Evolutionary conservation across 2,113 vertebrate species (phyloP).

Genomic region (Platycercus adscitus): DNA sequence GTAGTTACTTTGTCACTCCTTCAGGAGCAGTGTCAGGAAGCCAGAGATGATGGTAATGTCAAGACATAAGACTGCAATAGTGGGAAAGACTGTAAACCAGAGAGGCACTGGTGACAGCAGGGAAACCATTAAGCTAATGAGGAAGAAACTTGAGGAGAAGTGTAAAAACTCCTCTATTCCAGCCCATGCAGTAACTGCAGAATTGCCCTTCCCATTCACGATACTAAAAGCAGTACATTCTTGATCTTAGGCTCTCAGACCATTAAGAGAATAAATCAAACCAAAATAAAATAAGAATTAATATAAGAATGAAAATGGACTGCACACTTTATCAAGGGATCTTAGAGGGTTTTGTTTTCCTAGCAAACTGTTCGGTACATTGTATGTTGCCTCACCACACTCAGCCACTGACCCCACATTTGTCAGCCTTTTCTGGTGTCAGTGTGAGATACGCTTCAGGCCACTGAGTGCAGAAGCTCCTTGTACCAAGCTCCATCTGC

Average conservation of each 20-base stretch:
- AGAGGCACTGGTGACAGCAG: background rate
- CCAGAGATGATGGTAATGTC: background rate
- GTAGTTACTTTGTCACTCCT: background rate
- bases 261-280: background rate
- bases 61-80: background rate
- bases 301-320: background rate
- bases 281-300: background rate
- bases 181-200: background rate
- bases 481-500: background rate
- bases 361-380: background rate
- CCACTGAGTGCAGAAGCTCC: background rate
- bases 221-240: background rate
- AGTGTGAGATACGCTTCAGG: background rate
- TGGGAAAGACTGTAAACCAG: background rate
- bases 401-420: rapidly evolving
- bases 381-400: rapidly evolving
- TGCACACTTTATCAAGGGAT: background rate
- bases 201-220: background rate
- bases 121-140: background rate
- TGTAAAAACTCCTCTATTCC: background rate
- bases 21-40: background rate
- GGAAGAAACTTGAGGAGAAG: conserved; percentile 30
- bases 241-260: background rate
- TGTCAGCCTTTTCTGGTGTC: background rate
- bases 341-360: background rate